These are phyloP conservation scores for Seira ritae DNA, from an alignment of 2,888 invertebrate genomes.

Conservation along the genomic window DNA sequence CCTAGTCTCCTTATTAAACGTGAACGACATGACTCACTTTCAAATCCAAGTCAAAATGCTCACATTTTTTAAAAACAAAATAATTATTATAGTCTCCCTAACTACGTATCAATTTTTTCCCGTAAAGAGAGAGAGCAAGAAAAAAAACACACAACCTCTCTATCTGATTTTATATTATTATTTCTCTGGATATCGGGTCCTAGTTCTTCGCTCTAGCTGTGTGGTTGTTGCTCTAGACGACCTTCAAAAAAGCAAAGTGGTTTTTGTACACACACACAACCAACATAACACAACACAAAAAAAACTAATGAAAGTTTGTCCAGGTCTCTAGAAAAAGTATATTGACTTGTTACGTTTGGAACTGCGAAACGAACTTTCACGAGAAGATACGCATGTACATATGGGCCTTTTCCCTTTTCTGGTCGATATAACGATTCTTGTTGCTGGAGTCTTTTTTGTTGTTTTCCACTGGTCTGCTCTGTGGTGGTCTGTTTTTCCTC, in stretches of 20 bases:
- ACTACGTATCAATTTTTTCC: neutral
- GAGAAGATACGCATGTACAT: constrained; percentile 5
- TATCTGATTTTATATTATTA: too few species aligned
- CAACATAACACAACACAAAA: too few species aligned
- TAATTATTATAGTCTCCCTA: neutral
- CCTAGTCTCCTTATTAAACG: constrained; percentile 45
- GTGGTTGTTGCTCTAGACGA: constrained; percentile 11
- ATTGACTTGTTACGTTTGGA: constrained; percentile 1
- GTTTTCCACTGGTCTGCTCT: neutral
- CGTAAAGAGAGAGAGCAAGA: too few species aligned
- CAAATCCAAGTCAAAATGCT: neutral
- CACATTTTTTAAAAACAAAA: constrained; percentile 5
- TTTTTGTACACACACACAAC: neutral
- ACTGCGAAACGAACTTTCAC: neutral
- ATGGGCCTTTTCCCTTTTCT: neutral
- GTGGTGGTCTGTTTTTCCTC: neutral
- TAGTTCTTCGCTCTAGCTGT: neutral
- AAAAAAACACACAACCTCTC: neutral
- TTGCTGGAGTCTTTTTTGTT: constrained; percentile 1
- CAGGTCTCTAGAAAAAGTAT: neutral
- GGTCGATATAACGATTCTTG: constrained; percentile 11
- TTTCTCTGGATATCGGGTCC: neutral
- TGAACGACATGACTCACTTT: constrained; percentile 33
- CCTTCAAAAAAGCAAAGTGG: constrained; percentile 1
- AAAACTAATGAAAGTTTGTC: constrained; percentile 1